Evolutionary conservation across 2,797 vertebrate species (phyloP).

Genomic region (Squalus acanthias): DNA sequence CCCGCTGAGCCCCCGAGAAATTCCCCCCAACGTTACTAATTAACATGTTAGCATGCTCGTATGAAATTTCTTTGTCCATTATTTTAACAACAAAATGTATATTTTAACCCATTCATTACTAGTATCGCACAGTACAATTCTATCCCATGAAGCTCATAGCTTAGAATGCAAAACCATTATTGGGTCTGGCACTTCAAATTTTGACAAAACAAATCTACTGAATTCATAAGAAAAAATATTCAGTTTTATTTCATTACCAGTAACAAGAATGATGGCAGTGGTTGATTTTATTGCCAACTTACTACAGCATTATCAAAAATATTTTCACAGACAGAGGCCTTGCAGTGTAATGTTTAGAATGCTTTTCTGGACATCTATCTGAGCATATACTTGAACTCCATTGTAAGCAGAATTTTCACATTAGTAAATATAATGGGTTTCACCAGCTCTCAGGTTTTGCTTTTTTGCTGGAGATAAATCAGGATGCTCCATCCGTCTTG

Average conservation of each 20-base stretch:
- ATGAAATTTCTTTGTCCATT: slow-evolving; percentile 6
- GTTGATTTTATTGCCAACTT: neutral
- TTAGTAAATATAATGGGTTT: neutral
- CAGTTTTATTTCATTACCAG: neutral
- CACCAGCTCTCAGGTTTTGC: neutral
- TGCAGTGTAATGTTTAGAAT: neutral
- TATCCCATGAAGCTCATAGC: neutral
- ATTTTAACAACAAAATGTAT: neutral
- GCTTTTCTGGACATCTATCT: neutral
- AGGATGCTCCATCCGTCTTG: neutral
- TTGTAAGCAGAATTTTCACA: neutral
- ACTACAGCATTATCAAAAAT: neutral
- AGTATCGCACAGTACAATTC: neutral
- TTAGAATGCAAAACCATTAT: neutral
- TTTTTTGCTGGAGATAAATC: neutral
- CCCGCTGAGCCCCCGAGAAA: no score
- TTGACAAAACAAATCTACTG: neutral
- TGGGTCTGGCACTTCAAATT: neutral
- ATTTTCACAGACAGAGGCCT: neutral
- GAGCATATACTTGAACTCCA: neutral
- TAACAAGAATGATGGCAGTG: neutral
- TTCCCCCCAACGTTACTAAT: neutral
- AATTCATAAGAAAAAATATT: neutral
- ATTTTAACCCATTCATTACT: neutral
- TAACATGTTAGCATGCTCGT: neutral